Evolutionary conservation across 2,113 vertebrate genomes (phyloP).

Genomic region (Anser cygnoides): DNA sequence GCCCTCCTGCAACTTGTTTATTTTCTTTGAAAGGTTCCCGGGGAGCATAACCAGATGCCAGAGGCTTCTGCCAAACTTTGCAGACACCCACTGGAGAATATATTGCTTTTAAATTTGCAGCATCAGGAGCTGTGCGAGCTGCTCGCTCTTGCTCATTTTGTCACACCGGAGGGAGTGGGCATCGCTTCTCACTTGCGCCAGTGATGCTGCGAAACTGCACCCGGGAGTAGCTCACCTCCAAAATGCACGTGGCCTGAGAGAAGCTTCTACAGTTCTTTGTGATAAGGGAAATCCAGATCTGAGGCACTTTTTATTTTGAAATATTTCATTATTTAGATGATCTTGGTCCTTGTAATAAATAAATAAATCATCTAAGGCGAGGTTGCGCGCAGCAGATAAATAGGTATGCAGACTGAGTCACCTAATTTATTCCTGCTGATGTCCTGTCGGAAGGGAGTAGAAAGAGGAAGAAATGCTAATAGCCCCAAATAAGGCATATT

Average conservation of each 20-base stretch:
- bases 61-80: background rate
- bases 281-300: background rate
- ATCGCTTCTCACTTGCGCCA: accelerated
- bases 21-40: background rate
- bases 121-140: accelerated
- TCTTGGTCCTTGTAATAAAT: background rate
- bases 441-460: background rate
- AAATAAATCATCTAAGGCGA: background rate
- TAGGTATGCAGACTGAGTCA: background rate
- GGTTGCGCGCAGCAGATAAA: accelerated
- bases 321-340: background rate
- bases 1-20: background rate
- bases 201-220: background rate
- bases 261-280: background rate
- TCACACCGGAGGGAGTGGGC: background rate
- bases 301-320: background rate
- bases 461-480: background rate
- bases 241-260: background rate
- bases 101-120: accelerated
- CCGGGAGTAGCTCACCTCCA: background rate
- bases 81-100: background rate
- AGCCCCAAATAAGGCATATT: background rate
- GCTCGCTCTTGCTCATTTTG: background rate
- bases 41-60: background rate
- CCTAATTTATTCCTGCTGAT: background rate